Evolutionary conservation across 2,113 vertebrate genomes (phyloP), one percentile per base, ranked within the genome.

Genomic region (Uria aalge): DNA sequence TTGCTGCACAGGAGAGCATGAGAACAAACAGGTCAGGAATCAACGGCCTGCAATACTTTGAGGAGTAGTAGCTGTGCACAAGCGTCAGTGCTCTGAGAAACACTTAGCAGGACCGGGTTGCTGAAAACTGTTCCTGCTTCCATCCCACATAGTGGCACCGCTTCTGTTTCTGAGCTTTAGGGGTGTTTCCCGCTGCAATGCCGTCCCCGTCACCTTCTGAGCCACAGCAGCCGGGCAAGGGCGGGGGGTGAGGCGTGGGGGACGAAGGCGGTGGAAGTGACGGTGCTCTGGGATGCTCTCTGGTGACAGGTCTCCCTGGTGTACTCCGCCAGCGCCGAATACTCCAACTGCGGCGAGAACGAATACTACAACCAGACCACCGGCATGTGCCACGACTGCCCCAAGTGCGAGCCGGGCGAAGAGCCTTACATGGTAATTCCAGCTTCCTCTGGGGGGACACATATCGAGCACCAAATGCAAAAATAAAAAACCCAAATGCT

Each of bases 321-420:
- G 75, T 98, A 97, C 97, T 98, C 98, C 6, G 98, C 98, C 48
- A 96, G 96, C 7, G 99, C 99, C 0, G 99, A 99, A 96, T 99
- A 99, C 83, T 98, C 98, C 92, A 99, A 96, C 97, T 99, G 99
- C 22, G 99, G 99, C 1, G 99, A 99, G 98, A 99, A 99, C 8
- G 99, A 99, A 71, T 99, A 99, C 98, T 99, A 99, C 97, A 99
- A 99, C 97, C 99, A 99, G 97, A 99, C 99, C 83, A 99, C 98
- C 0, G 99, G 99, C 93, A 98, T 98, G 97, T 99, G 99, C 96
- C 99, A 99, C 0, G 98, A 99, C 83, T 99, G 99, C 87, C 99
- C 99, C 50, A 99, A 98, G 73, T 99, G 99, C 11, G 99, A 99
- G 91, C 99, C 99, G 0, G 99, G 99, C 15, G 99, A 99, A 90